A percentile compares a stretch with the other conserved stretches of the same genome.
Evolutionary conservation across 2,888 invertebrate genomes (phyloP).

Genomic region (Lottia scabra): DNA sequence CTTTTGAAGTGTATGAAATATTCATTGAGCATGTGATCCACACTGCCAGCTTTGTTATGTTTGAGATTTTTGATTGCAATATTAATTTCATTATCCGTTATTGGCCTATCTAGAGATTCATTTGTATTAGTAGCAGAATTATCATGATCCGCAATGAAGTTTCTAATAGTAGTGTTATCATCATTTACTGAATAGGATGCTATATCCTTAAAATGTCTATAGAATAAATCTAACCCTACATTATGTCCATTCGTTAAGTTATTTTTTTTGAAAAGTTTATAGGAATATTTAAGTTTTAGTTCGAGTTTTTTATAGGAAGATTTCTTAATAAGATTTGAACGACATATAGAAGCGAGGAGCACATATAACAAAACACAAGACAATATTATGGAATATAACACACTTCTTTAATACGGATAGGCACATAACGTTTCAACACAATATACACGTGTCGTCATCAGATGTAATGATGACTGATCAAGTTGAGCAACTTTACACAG

Average conservation of each 20-base stretch:
- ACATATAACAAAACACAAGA: no score
- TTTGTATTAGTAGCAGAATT: background rate
- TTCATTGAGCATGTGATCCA: conserved; percentile 21
- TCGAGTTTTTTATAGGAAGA: no score
- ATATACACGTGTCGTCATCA: no score
- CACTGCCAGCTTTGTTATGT: conserved; percentile 11
- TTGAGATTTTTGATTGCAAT: conserved; percentile 13
- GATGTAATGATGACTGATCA: no score
- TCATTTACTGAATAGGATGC: background rate
- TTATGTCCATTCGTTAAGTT: background rate
- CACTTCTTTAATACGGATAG: no score
- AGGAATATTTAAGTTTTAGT: no score
- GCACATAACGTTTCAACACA: no score
- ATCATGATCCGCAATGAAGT: background rate
- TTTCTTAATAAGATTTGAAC: no score
- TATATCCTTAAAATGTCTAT: background rate
- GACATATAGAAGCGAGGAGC: no score
- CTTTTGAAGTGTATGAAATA: conserved; percentile 17
- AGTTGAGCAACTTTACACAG: no score
- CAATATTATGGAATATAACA: no score
- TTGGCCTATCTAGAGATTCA: background rate
- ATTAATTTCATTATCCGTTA: conserved; percentile 11
- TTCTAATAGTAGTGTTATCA: background rate
- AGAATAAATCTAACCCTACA: background rate
- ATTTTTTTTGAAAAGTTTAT: background rate